Conservation (phyloP, 2,888 invertebrate species). For the Dicranocentrus wangi region DNA sequence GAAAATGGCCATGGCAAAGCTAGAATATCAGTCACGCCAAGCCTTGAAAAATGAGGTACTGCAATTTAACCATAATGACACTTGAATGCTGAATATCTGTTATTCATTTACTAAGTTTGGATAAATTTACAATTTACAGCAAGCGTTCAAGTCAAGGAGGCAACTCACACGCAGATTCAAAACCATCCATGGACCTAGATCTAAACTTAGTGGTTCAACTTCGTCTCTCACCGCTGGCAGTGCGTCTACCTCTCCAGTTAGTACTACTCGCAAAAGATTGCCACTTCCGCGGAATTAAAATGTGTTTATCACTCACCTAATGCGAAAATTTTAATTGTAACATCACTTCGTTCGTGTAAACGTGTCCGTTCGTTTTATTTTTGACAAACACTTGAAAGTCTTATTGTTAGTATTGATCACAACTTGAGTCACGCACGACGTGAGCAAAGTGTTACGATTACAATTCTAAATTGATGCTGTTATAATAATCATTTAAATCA, state of each 20-base stretch:
- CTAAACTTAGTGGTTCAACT: conserved; percentile 20
- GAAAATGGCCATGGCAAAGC: conserved; percentile 79
- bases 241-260: conserved; percentile 45
- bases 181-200: conserved; percentile 75
- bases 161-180: conserved; percentile 76
- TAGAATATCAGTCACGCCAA: conserved; percentile 80
- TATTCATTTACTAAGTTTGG: not conserved
- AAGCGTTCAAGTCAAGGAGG: conserved; percentile 75
- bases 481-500: no score
- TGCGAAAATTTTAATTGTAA: no score
- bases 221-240: conserved; percentile 18
- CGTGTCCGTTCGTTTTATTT: no score
- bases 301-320: no score
- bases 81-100: not conserved
- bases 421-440: no score
- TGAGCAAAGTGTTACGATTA: no score
- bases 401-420: no score
- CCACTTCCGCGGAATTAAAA: no score
- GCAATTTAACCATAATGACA: not conserved
- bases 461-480: no score
- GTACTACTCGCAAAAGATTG: conserved; percentile 24
- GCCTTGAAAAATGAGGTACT: conserved; percentile 79
- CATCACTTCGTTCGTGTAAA: no score
- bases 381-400: no score
- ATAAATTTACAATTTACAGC: conserved; percentile 74